phyloP scores from a whole-genome alignment of 2,113 vertebrate species.

The Marmota flaviventris region DNA sequence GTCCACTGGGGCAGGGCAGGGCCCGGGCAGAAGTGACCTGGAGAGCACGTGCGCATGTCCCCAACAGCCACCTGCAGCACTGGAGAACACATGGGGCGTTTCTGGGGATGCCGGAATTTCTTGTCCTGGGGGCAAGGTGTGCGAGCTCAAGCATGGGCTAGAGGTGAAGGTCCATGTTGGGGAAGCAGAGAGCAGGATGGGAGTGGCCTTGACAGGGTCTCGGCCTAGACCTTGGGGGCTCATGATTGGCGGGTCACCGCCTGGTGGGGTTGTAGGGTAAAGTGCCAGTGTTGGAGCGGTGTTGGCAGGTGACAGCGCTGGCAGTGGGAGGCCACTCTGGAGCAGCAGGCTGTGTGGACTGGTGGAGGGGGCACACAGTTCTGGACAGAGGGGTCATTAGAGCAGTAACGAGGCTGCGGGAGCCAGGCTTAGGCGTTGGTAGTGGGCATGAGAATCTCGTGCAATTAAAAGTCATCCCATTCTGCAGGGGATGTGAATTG shows the following conservation, averaged over 20 bases:
- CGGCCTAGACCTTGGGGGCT: not conserved
- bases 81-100: not conserved
- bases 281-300: no score
- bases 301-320: not conserved
- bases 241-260: not conserved
- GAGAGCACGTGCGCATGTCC: accelerated
- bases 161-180: not conserved
- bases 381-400: not conserved
- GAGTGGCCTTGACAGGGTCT: not conserved
- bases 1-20: accelerated
- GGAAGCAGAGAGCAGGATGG: not conserved
- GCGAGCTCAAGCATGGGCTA: not conserved
- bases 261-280: not conserved
- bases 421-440: accelerated
- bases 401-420: no score
- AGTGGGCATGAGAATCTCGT: accelerated
- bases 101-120: not conserved
- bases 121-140: not conserved
- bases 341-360: no score
- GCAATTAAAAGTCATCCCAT: accelerated
- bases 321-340: not conserved
- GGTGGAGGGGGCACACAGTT: not conserved
- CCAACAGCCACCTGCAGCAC: accelerated
- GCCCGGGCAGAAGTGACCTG: not conserved
- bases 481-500: not conserved